Evolutionary conservation across 35 echinoderm and acorn worm genomes (phyloP).

Genomic region (Ptychodera flava): DNA sequence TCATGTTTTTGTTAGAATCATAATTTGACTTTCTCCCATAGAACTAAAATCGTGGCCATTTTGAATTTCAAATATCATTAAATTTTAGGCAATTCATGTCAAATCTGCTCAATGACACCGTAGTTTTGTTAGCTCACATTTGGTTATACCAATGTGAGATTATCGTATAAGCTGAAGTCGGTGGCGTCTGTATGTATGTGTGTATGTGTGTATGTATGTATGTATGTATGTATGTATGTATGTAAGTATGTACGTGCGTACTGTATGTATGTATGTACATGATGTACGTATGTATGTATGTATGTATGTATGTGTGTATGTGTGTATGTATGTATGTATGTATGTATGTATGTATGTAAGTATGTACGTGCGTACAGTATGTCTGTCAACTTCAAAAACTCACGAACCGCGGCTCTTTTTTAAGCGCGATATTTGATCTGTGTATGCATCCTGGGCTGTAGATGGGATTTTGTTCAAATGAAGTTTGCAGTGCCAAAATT

Average conservation of each 20-base stretch:
- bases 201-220: slow-evolving; percentile 1
- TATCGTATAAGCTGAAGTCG: no score
- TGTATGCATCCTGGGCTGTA: neutral
- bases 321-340: neutral
- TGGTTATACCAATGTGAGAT: no score
- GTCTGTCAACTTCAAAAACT: neutral
- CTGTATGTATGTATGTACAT: neutral
- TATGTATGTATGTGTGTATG: neutral
- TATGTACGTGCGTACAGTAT: neutral
- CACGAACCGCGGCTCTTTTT: neutral
- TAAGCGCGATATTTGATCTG: neutral
- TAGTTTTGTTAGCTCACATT: no score
- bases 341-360: neutral
- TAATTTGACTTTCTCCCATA: no score
- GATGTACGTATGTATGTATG: neutral
- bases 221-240: slow-evolving; percentile 2
- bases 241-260: neutral
- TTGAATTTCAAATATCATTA: no score
- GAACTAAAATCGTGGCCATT: no score
- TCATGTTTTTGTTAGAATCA: no score
- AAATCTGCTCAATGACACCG: no score
- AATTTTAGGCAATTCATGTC: no score
- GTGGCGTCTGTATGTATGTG: neutral
- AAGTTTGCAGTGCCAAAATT: neutral
- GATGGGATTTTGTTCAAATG: neutral